Conservation (phyloP, 2,888 invertebrate species). For the Sphecodes monilicornis region DNA sequence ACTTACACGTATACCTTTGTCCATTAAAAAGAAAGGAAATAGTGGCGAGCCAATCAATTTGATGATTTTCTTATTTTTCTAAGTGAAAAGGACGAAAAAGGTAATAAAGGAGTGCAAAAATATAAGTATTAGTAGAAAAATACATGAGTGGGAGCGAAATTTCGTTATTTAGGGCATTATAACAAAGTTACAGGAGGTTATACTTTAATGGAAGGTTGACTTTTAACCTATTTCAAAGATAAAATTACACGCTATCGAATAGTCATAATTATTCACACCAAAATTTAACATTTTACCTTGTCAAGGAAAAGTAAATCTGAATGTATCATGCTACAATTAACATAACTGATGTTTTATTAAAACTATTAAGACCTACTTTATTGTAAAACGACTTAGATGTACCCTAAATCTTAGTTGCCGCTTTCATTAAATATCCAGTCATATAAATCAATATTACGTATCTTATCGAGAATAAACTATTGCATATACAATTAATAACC, state of each 20-base stretch:
- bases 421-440: no score
- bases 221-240: background rate
- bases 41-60: slow-evolving; percentile 9
- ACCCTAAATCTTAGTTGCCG: background rate
- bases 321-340: background rate
- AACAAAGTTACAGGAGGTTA: background rate
- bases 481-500: background rate
- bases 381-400: background rate
- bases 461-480: background rate
- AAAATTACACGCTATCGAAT: background rate
- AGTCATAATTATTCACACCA: background rate
- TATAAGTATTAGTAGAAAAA: slow-evolving; percentile 50
- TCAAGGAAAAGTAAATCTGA: background rate
- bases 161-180: slow-evolving; percentile 23
- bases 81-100: slow-evolving; percentile 20
- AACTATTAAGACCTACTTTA: background rate
- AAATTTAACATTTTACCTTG: background rate
- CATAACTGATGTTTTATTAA: background rate
- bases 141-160: slow-evolving; percentile 44
- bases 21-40: slow-evolving; percentile 11
- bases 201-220: background rate
- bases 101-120: background rate
- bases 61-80: slow-evolving; percentile 15
- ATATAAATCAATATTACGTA: background rate
- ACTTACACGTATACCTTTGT: background rate